Percentiles rank a stretch among this genome's conserved stretches.
Evolutionary conservation across 2,888 invertebrate genomes (phyloP).

Genomic region (Falcaria lacertinaria): DNA sequence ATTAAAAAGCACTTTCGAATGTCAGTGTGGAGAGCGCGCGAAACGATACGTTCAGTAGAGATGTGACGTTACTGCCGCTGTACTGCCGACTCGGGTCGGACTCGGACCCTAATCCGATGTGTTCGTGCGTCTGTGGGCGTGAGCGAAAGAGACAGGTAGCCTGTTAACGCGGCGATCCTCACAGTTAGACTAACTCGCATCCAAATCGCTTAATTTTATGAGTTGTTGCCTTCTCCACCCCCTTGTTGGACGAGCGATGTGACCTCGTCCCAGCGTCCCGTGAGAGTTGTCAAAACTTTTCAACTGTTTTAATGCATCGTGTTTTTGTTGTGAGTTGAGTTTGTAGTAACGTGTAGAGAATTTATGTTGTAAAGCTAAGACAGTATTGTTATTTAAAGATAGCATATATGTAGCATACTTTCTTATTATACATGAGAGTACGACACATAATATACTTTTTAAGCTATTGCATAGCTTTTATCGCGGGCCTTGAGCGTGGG

Average conservation of each 20-base stretch:
- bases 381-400: too few relatives aligned
- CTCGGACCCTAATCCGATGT: conserved; percentile 14
- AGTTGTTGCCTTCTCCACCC: conserved; percentile 81
- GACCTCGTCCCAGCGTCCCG: conserved; percentile 45
- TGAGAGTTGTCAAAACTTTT: not conserved
- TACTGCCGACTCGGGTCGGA: conserved; percentile 29
- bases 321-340: not conserved
- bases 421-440: too few relatives aligned
- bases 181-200: conserved; percentile 79
- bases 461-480: too few relatives aligned
- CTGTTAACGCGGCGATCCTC: conserved; percentile 76
- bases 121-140: conserved; percentile 37
- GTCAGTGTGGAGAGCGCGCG: conserved; percentile 16
- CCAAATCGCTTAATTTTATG: conserved; percentile 81
- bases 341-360: too few relatives aligned
- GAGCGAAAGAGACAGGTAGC: conserved; percentile 58
- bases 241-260: conserved; percentile 50
- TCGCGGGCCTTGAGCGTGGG: too few relatives aligned
- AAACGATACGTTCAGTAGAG: conserved; percentile 33
- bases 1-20: conserved; percentile 22
- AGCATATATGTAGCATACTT: too few relatives aligned
- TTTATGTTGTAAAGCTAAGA: too few relatives aligned
- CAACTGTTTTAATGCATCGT: not conserved
- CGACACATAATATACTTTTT: too few relatives aligned
- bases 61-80: conserved; percentile 22